Evolutionary conservation across 1,140 invertebrate genomes (phyloP), one percentile per base, ranked within the genome.

Genomic region (Trichogramma pretiosum): DNA sequence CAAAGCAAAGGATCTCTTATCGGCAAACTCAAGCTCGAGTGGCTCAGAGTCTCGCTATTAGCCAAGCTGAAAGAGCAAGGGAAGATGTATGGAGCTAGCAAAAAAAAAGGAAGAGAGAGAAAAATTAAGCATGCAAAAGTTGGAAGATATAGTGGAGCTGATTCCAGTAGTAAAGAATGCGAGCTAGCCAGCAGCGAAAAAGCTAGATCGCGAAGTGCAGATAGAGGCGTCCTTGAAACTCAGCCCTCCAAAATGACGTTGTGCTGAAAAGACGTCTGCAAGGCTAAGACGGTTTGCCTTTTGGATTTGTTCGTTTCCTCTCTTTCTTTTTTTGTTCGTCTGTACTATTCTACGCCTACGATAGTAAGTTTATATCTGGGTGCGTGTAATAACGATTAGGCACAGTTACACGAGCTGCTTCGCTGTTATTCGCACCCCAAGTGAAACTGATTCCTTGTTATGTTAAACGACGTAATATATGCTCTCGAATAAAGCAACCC

Each of bases 381-480:
- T n/a, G n/a, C n/a, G n/a, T n/a, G n/a, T n/a, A n/a, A n/a, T n/a
- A n/a, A n/a, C n/a, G n/a, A n/a, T n/a, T n/a, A n/a, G n/a, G n/a
- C n/a, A n/a, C n/a, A n/a, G n/a, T n/a, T n/a, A 8, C 21, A 7
- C 13, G 2, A 21, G 11, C 42, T 35, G 9, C 32, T 16, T 18
- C 11, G 24, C n/a, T 19, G 14, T 13, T 18, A 14, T 3, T 33
- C 2, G 22, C 26, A n/a, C 18, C 34, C 23, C 17, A 37, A 23
- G 34, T 16, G 10, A 34, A 18, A 14, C 14, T 35, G 42, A 45
- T 34, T 21, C 42, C 24, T 38, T 46, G 44, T 38, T 46, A 37
- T 46, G 38, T 46, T 46, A 37, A 46, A 38, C 44, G 44, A 38
- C 38, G 30, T 46, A 46, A 46, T 46, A 33, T 38, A 30, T 26